Evolutionary conservation across 2,113 vertebrate species (phyloP).

Genomic region (Tauraco erythrolophus): DNA sequence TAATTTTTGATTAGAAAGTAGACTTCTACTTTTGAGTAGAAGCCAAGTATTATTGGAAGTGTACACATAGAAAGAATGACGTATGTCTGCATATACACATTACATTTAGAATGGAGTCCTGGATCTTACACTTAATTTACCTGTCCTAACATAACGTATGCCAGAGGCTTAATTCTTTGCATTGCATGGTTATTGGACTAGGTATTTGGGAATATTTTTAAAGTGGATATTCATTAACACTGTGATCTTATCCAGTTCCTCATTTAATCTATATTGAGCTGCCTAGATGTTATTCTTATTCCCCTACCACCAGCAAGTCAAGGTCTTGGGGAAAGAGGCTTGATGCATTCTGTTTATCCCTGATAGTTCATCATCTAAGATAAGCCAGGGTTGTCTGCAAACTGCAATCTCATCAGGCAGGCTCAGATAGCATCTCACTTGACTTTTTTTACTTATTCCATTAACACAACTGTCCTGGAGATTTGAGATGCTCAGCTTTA

Average conservation of each 20-base stretch:
- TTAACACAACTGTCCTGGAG: conserved; percentile 58
- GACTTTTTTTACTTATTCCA: conserved; percentile 68
- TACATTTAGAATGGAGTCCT: background rate
- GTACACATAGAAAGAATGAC: background rate
- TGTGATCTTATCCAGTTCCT: conserved; percentile 49
- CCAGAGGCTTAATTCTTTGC: background rate
- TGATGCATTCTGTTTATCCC: conserved; percentile 59
- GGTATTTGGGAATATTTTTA: conserved; percentile 28
- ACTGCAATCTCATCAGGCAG: conserved; percentile 70
- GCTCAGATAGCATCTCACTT: conserved; percentile 71
- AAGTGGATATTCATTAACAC: conserved; percentile 51
- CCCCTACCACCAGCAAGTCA: conserved; percentile 44
- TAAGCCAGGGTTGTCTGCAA: conserved; percentile 73
- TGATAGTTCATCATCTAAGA: conserved; percentile 72
- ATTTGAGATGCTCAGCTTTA: conserved; percentile 45
- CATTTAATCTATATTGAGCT: conserved; percentile 63
- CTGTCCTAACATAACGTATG: background rate
- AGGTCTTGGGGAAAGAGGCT: conserved; percentile 56
- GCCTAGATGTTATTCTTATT: conserved; percentile 44
- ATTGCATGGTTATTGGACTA: background rate
- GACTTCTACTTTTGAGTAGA: background rate
- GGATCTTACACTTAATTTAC: background rate
- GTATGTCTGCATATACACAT: background rate
- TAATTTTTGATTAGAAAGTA: no score
- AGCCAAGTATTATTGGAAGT: background rate